These are phyloP conservation scores for Athene cunicularia DNA, from an alignment of 2,113 vertebrate genomes.

Conservation along the genomic window DNA sequence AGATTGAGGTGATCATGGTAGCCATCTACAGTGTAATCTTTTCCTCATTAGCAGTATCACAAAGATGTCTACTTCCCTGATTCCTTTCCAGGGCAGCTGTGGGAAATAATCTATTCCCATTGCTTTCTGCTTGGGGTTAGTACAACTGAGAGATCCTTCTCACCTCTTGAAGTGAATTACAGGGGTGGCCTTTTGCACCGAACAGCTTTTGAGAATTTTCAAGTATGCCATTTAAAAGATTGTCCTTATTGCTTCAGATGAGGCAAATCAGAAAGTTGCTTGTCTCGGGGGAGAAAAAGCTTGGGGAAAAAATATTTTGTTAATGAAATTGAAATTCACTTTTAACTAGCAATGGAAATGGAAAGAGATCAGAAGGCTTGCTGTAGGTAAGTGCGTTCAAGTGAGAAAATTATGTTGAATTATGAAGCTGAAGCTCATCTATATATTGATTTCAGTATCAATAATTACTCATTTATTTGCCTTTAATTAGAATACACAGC, in stretches of 20 bases:
- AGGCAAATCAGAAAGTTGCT: not conserved
- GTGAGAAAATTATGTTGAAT: not conserved
- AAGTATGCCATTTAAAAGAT: not conserved
- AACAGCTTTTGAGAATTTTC: constrained; percentile 7
- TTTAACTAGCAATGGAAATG: not conserved
- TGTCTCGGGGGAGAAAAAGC: not conserved
- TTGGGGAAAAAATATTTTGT: not conserved
- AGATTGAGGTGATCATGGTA: not conserved
- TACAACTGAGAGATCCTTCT: not conserved
- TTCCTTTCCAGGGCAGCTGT: not conserved
- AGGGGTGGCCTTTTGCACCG: not conserved
- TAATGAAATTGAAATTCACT: not conserved
- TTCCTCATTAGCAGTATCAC: not conserved
- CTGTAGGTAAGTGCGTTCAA: not conserved
- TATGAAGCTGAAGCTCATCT: not conserved
- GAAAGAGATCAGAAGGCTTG: not conserved
- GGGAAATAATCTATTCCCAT: not conserved
- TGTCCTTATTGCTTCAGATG: not conserved
- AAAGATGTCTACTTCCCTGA: not conserved
- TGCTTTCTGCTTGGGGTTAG: not conserved
- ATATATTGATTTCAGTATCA: not conserved
- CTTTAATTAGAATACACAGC: not conserved
- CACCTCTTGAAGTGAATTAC: not conserved
- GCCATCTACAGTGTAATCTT: not conserved
- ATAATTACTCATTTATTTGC: not conserved